Base-by-base conservation (phyloP, 2,888 invertebrate species). In the Baronia brevicornis region DNA sequence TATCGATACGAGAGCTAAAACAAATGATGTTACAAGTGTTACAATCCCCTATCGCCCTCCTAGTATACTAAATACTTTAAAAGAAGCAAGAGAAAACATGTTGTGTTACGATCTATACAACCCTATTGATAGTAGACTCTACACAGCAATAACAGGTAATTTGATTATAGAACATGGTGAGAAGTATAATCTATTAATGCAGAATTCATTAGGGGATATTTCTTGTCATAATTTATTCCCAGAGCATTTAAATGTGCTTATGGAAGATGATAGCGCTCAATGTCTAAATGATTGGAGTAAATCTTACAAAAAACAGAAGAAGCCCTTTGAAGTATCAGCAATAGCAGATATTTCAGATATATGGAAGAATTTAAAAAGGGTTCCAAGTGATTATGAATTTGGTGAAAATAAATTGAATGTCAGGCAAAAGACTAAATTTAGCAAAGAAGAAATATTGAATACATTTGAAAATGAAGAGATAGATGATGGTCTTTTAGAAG, bases 171-270 rank as follows among this genome's bases (percentile, higher is more conserved):
- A 71, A 22, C 53, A 60, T 22, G 65, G 60, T 3, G 66, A 74
- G 3, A 69, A 61, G 7, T 72, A 60, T 35, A 48, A 59, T 5
- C 44, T 79, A 4, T 50, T 84, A 3, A 64, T 71, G 43, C 68
- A 71, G 14, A 85, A 84, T 41, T 65, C 80, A 1, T 46, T 82
- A 1, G 85, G 85, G 1, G 85, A 85, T 38, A 59, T 84, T 26
- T 61, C 71, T 1, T 58, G 61, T 21, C 74, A 84, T 29, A 53
- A 53, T 1, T 19, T 84, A 7, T 71, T 61, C 31, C 73, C 77
- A 0, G 55, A 65, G 15, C 57, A 71, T 35, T 56, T 73, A 56
- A 57, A 62, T 2, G 48, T 55, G 2, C 67, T 67, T 28, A 51
- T 73, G 3, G 68, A 67, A 7, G 69, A 77, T 9, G 63, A 73